A percentile compares a stretch with the other conserved stretches of the same genome.
These are phyloP conservation scores for Melanotus villosus DNA, from an alignment of 2,888 invertebrate species.

Conservation along the genomic window DNA sequence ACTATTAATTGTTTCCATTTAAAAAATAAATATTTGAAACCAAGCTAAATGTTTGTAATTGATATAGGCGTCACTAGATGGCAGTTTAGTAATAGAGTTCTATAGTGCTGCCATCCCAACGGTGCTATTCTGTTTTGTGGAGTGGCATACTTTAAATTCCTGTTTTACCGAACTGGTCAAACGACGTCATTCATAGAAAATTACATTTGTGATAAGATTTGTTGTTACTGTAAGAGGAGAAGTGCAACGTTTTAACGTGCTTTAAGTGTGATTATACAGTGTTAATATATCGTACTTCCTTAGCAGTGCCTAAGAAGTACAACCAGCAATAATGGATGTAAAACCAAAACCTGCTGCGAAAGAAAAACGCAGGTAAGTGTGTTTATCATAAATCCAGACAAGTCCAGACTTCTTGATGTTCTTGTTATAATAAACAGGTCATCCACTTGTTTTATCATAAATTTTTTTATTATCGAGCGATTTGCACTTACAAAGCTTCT, in stretches of 20 bases:
- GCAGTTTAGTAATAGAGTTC: too few species aligned
- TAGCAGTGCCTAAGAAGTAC: slow-evolving; percentile 68
- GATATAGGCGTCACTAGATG: too few species aligned
- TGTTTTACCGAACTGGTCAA: slow-evolving; percentile 14
- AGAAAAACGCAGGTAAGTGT: slow-evolving; percentile 80
- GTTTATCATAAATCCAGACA: not conserved
- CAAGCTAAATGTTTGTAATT: too few species aligned
- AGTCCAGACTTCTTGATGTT: not conserved
- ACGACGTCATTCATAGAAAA: slow-evolving; percentile 58
- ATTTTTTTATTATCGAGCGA: not conserved
- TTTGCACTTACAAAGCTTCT: too few species aligned
- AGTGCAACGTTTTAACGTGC: slow-evolving; percentile 48
- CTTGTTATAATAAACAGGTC: slow-evolving; percentile 12
- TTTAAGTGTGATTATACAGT: slow-evolving; percentile 43
- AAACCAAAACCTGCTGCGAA: slow-evolving; percentile 68
- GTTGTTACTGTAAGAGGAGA: slow-evolving; percentile 55
- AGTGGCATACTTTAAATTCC: too few species aligned
- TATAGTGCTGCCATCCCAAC: too few species aligned
- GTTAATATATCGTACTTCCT: slow-evolving; percentile 61
- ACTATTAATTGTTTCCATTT: too few species aligned
- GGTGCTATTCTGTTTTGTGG: too few species aligned
- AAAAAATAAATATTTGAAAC: too few species aligned
- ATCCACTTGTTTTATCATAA: not conserved
- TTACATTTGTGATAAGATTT: slow-evolving; percentile 56
- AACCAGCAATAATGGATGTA: slow-evolving; percentile 60